Conservation (phyloP, 2,113 vertebrate species). For the Thunnus thynnus region DNA sequence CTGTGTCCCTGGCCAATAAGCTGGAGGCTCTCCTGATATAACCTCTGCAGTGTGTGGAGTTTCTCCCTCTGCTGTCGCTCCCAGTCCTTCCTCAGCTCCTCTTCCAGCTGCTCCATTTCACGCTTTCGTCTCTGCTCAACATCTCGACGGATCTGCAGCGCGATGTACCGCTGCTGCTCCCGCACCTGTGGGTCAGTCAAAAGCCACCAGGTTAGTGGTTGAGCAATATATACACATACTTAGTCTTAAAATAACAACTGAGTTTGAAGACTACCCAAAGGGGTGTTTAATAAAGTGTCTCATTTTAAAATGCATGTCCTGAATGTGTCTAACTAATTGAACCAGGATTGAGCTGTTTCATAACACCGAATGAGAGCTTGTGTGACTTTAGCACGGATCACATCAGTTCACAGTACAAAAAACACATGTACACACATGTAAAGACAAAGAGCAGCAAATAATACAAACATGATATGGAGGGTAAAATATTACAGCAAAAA, state of each 20-base stretch:
- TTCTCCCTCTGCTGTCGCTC: constrained; percentile 87
- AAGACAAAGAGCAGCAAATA: no score
- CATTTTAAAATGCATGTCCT: background rate
- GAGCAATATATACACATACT: background rate
- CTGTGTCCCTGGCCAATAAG: constrained; percentile 90
- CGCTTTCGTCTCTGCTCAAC: constrained; percentile 88
- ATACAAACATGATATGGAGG: no score
- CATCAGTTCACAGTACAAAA: no score
- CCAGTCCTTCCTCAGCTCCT: constrained; percentile 88
- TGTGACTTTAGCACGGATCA: no score
- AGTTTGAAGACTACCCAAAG: background rate
- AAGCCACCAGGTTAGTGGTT: no score
- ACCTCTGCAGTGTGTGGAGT: constrained; percentile 84
- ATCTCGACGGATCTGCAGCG: constrained; percentile 88
- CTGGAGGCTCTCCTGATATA: constrained; percentile 89
- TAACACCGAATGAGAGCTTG: background rate
- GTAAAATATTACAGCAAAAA: no score
- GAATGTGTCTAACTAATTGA: background rate
- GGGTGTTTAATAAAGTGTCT: background rate
- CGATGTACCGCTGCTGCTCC: constrained; percentile 92
- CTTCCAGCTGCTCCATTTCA: constrained; percentile 86
- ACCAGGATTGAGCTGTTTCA: background rate
- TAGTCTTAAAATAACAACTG: background rate
- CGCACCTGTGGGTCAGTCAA: constrained; percentile 86
- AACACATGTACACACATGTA: no score